These are phyloP conservation scores for Brachystomella parvula DNA, from an alignment of 1,140 invertebrate species.

Conservation along the genomic window DNA sequence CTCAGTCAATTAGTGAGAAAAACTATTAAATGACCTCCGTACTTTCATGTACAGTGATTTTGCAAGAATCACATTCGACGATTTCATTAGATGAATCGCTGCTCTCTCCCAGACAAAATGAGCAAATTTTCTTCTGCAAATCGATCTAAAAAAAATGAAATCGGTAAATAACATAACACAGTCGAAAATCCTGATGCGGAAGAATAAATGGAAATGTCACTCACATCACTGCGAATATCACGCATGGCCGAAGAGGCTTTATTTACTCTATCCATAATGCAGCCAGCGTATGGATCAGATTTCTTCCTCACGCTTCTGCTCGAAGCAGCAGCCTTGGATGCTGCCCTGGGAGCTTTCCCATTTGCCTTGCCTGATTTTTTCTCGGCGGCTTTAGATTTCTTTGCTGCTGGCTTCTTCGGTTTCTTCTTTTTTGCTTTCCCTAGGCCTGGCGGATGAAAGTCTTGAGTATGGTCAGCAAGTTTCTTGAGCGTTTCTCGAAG, in stretches of 20 bases:
- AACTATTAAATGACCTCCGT: constrained; percentile 26
- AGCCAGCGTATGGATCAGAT: neutral
- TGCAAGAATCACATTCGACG: constrained; percentile 92
- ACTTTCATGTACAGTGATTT: constrained; percentile 92
- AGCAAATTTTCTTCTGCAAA: constrained; percentile 63
- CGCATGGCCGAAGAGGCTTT: neutral
- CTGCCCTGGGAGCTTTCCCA: neutral
- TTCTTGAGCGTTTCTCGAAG: constrained; percentile 7
- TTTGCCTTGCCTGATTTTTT: neutral
- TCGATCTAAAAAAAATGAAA: constrained; percentile 13
- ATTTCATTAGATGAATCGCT: constrained; percentile 92
- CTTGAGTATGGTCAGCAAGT: neutral
- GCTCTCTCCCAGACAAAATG: constrained; percentile 82
- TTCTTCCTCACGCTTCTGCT: constrained; percentile 15
- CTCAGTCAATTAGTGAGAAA: neutral
- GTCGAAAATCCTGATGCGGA: neutral
- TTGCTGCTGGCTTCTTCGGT: neutral
- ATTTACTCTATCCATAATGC: neutral
- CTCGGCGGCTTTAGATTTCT: neutral
- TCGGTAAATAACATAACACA: neutral
- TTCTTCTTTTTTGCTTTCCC: neutral
- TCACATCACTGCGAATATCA: constrained; percentile 22
- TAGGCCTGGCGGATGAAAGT: neutral
- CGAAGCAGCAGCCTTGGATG: neutral
- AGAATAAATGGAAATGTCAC: constrained; percentile 8